Percentiles rank a stretch among this genome's conserved stretches.
Evolutionary conservation across 1,140 invertebrate species (phyloP).

Genomic region (Drosophila erecta): DNA sequence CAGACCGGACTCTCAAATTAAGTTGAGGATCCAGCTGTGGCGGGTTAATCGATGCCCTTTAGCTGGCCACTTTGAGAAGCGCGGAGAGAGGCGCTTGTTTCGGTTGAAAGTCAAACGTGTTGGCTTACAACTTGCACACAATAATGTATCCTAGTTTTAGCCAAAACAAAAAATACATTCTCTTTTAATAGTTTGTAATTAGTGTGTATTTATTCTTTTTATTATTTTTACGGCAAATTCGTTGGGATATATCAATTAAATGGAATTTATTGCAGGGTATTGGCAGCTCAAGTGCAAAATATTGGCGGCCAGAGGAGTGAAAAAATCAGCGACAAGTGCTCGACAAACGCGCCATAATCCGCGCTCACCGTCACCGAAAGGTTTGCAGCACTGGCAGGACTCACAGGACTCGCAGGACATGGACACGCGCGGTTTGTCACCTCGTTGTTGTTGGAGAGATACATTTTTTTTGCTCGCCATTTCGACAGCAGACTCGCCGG

Average conservation of each 20-base stretch:
- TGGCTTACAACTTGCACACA: no score
- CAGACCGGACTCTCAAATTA: conserved; percentile 39
- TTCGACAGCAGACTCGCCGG: conserved; percentile 11
- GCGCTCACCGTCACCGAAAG: conserved; percentile 61
- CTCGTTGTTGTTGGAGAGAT: conserved; percentile 46
- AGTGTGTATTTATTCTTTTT: not conserved
- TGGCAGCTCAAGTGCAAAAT: not conserved
- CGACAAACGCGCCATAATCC: conserved; percentile 73
- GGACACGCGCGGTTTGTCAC: conserved; percentile 75
- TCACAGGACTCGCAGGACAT: conserved; percentile 18
- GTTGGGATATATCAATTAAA: no score
- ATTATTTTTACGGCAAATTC: no score
- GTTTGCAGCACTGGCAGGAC: not conserved
- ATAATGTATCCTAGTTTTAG: no score
- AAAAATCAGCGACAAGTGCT: conserved; percentile 50
- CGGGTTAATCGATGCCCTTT: conserved; percentile 3
- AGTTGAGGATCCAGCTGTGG: conserved; percentile 5
- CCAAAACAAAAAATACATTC: no score
- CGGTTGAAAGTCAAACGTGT: not conserved
- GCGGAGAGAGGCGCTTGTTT: not conserved
- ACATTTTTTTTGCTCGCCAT: conserved; percentile 14
- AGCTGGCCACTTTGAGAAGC: not conserved
- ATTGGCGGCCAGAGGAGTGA: conserved; percentile 12
- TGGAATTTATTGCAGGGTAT: conserved; percentile 8
- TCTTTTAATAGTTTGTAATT: not conserved